Evolutionary conservation across 2,888 invertebrate species (phyloP).

Genomic region (Halictus quadricinctus): DNA sequence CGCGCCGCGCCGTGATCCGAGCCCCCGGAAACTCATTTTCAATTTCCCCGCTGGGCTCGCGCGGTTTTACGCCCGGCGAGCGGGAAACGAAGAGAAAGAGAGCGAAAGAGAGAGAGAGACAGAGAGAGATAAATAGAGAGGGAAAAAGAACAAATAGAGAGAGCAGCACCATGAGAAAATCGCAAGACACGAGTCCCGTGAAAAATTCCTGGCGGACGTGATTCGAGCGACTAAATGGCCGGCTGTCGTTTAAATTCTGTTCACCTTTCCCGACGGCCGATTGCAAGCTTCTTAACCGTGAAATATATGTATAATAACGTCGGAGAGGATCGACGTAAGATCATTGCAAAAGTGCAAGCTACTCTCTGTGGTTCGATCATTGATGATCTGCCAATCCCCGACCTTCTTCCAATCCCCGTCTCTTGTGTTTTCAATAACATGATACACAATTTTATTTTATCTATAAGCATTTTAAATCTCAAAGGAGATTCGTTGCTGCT

Average conservation of each 20-base stretch:
- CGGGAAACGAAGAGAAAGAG: neutral
- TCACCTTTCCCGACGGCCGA: slow-evolving; percentile 13
- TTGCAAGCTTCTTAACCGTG: slow-evolving; percentile 35
- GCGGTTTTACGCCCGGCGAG: neutral
- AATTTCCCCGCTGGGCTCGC: slow-evolving; percentile 19
- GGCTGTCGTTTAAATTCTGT: slow-evolving; percentile 48
- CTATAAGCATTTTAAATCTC: too few relatives aligned
- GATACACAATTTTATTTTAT: too few relatives aligned
- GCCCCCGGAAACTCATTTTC: slow-evolving; percentile 33
- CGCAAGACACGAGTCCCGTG: slow-evolving; percentile 34
- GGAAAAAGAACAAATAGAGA: neutral
- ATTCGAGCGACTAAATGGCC: slow-evolving; percentile 56
- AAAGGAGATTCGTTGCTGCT: too few relatives aligned
- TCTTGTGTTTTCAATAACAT: neutral
- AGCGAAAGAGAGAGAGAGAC: neutral
- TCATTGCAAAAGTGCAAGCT: neutral
- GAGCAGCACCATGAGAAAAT: slow-evolving; percentile 48
- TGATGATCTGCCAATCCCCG: neutral
- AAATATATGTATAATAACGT: slow-evolving; percentile 48
- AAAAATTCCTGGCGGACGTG: slow-evolving; percentile 59
- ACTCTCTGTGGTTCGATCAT: slow-evolving; percentile 4
- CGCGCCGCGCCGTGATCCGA: neutral
- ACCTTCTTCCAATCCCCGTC: neutral
- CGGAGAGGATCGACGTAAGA: neutral
- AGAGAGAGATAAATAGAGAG: neutral